phyloP scores from a whole-genome alignment of 2,797 vertebrate species.

The Atherinosoma microstoma region DNA sequence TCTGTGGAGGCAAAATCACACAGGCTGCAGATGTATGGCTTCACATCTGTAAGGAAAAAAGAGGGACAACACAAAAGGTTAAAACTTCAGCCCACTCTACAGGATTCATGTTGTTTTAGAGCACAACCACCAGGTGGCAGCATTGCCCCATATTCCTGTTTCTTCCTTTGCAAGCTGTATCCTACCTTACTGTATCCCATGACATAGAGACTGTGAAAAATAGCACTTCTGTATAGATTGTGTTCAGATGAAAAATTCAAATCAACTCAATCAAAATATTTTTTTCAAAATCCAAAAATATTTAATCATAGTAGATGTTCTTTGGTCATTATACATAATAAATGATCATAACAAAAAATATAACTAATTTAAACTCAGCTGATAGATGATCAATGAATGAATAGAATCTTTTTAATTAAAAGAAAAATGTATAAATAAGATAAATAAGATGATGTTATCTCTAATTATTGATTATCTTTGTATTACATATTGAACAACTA shows the following conservation, averaged over 20 bases:
- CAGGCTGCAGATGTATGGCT: slow-evolving; percentile 82
- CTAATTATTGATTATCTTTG: not conserved
- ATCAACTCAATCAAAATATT: too few species aligned
- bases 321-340: not conserved
- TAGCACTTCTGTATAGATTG: too few species aligned
- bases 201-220: not conserved
- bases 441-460: not conserved
- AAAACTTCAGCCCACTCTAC: not conserved
- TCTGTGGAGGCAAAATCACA: slow-evolving; percentile 83
- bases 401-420: too few species aligned
- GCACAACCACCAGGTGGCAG: slow-evolving; percentile 72
- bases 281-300: too few species aligned
- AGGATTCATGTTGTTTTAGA: not conserved
- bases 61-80: slow-evolving; percentile 39
- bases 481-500: not conserved
- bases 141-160: slow-evolving; percentile 27
- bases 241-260: not conserved
- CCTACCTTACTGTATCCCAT: too few species aligned
- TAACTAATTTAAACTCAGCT: not conserved
- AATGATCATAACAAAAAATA: not conserved
- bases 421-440: too few species aligned
- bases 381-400: too few species aligned
- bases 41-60: slow-evolving; percentile 83
- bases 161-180: not conserved
- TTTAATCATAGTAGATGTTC: too few species aligned